Percentiles rank a stretch among this genome's conserved stretches.
Conservation (phyloP, 2,113 vertebrate genomes). For the Romanogobio albipinnatus region DNA sequence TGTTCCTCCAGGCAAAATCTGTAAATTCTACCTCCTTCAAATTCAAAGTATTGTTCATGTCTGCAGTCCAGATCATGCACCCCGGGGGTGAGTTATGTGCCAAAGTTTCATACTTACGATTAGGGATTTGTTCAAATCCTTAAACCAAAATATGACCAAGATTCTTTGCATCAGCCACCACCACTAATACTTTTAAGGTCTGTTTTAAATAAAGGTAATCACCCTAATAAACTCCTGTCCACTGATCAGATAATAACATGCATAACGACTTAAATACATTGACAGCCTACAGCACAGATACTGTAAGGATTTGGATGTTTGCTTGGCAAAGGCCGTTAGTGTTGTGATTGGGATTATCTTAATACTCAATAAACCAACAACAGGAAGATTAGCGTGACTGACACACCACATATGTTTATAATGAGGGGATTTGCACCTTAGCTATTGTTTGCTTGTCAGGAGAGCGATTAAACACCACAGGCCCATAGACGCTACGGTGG, state of each 20-base stretch:
- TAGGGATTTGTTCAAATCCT: constrained; percentile 3
- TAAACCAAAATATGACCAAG: background rate
- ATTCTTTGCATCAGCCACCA: background rate
- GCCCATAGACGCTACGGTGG: background rate
- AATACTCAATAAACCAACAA: constrained; percentile 40
- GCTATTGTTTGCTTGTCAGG: constrained; percentile 50
- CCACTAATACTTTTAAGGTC: background rate
- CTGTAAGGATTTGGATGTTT: constrained; percentile 15
- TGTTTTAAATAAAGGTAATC: constrained; percentile 20
- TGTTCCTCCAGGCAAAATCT: background rate
- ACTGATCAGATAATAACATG: constrained; percentile 20
- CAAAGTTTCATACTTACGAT: background rate
- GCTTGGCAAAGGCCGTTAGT: constrained; percentile 13
- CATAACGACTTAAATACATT: constrained; percentile 6
- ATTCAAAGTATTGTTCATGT: background rate
- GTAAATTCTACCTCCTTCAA: too few relatives aligned
- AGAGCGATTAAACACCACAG: constrained; percentile 22
- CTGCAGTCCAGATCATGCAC: background rate
- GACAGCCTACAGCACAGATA: constrained; percentile 3
- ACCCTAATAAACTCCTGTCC: constrained; percentile 1
- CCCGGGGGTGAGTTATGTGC: background rate
- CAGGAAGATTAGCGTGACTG: constrained; percentile 47
- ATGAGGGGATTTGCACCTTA: constrained; percentile 51
- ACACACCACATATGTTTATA: constrained; percentile 39
- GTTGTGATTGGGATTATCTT: constrained; percentile 56